Conservation (phyloP, 2,113 vertebrate genomes). For the Oncorhynchus nerka region DNA sequence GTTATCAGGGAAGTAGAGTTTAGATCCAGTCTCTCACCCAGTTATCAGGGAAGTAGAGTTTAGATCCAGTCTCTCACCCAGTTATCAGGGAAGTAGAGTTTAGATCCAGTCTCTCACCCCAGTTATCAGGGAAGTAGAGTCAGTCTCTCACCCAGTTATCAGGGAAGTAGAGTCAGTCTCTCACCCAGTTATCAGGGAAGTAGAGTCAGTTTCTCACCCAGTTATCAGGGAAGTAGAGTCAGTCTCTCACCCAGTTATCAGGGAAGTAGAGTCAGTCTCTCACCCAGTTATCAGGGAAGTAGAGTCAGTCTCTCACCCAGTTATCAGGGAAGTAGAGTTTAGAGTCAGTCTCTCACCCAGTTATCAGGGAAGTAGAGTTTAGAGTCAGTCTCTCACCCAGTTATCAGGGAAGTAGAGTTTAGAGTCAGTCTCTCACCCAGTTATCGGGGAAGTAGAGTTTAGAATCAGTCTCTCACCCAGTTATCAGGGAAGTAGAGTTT, state of each 20-base stretch:
- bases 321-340: fast-evolving
- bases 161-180: constrained; percentile 77
- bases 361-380: too few relatives aligned
- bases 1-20: too few relatives aligned
- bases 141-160: constrained; percentile 90
- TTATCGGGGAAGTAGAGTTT: too few relatives aligned
- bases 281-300: constrained; percentile 95
- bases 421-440: too few relatives aligned
- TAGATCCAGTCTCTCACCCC: constrained; percentile 82
- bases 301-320: constrained; percentile 78
- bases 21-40: too few relatives aligned
- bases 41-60: constrained; percentile 68
- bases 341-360: too few relatives aligned
- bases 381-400: too few relatives aligned
- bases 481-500: too few relatives aligned
- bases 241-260: constrained; percentile 73
- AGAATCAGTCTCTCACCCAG: too few relatives aligned
- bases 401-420: too few relatives aligned
- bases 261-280: constrained; percentile 60
- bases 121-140: constrained; percentile 83
- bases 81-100: constrained; percentile 82
- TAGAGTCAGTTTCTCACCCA: constrained; percentile 84
- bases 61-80: constrained; percentile 78
- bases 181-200: constrained; percentile 96
- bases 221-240: constrained; percentile 89